These are phyloP conservation scores for Sipha flava DNA, from an alignment of 1,140 invertebrate genomes.

Conservation along the genomic window DNA sequence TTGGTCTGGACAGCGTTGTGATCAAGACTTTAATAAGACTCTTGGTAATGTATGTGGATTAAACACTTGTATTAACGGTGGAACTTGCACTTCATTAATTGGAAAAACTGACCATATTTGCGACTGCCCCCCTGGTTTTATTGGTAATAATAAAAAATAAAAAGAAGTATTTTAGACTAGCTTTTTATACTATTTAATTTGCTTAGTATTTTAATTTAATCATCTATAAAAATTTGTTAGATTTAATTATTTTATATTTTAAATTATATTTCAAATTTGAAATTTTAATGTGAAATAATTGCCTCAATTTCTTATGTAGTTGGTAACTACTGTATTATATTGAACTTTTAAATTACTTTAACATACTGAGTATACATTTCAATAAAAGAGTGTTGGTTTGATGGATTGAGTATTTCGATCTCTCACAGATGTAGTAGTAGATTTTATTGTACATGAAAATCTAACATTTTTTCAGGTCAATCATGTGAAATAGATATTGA, in stretches of 20 bases:
- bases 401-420: too few relatives aligned
- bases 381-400: too few relatives aligned
- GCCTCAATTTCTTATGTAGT: too few relatives aligned
- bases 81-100: conserved; percentile 47
- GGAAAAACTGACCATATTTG: conserved; percentile 63
- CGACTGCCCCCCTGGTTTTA: conserved; percentile 60
- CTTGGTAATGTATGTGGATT: conserved; percentile 47
- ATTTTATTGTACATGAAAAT: too few relatives aligned
- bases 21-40: background rate
- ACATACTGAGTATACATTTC: too few relatives aligned
- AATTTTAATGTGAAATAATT: too few relatives aligned
- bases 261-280: too few relatives aligned
- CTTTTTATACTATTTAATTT: background rate
- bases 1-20: conserved; percentile 22
- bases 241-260: too few relatives aligned
- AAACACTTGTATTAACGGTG: conserved; percentile 54
- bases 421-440: too few relatives aligned
- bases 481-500: conserved; percentile 87
- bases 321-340: too few relatives aligned
- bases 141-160: conserved; percentile 45
- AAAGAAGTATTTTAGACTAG: background rate
- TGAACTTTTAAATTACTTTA: too few relatives aligned
- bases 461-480: conserved; percentile 80
- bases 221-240: too few relatives aligned
- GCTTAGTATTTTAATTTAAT: background rate